These are phyloP conservation scores for Spondyliosoma cantharus DNA, from an alignment of 2,797 vertebrate species.

Conservation along the genomic window DNA sequence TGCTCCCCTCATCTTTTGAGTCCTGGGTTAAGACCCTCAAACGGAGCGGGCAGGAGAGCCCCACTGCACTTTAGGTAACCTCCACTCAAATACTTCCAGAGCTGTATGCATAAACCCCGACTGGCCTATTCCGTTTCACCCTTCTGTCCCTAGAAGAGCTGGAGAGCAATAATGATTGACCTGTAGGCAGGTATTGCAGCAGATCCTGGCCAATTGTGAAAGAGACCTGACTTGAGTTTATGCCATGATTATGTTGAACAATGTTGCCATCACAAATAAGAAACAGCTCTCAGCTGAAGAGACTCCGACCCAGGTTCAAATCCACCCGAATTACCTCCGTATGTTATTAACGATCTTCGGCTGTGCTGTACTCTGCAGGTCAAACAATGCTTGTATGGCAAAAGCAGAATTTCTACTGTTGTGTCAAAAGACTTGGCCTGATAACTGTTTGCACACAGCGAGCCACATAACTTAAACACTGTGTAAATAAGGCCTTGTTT, in stretches of 20 bases:
- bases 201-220: constrained; percentile 1
- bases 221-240: neutral
- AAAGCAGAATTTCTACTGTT: constrained; percentile 18
- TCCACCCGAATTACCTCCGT: constrained; percentile 34
- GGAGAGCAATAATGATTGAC: constrained; percentile 30
- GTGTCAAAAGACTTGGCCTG: constrained; percentile 28
- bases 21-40: constrained; percentile 74
- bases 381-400: constrained; percentile 31
- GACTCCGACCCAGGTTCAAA: constrained; percentile 11
- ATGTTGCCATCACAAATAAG: constrained; percentile 24
- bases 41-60: constrained; percentile 63
- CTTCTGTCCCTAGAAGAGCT: constrained; percentile 34
- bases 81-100: constrained; percentile 42
- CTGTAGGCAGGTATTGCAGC: constrained; percentile 18
- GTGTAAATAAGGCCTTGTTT: constrained; percentile 10
- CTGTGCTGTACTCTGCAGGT: constrained; percentile 12
- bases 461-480: neutral
- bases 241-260: constrained; percentile 16
- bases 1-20: constrained; percentile 61
- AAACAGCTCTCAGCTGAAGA: constrained; percentile 32
- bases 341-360: constrained; percentile 41
- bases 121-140: constrained; percentile 28
- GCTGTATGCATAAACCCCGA: constrained; percentile 50
- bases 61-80: constrained; percentile 78
- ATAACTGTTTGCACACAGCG: constrained; percentile 7